phyloP scores from a whole-genome alignment of 2,113 vertebrate species.

The Leptosomus discolor region DNA sequence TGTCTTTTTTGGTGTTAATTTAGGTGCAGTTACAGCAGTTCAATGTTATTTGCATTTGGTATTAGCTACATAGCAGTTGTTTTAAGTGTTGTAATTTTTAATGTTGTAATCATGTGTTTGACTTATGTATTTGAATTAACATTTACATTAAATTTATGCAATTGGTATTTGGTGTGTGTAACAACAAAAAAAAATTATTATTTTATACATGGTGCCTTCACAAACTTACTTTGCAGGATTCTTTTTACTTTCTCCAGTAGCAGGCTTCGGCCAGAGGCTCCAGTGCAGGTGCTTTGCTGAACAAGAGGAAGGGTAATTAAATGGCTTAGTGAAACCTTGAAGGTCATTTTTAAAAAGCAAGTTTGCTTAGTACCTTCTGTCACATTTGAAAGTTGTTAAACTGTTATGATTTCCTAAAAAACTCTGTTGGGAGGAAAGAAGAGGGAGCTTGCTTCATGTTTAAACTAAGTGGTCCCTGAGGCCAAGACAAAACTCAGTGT shows the following conservation, averaged over 20 bases:
- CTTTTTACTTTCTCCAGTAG: background rate
- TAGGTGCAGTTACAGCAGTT: conserved; percentile 69
- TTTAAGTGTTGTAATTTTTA: conserved; percentile 68
- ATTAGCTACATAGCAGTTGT: conserved; percentile 53
- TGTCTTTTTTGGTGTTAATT: conserved; percentile 61
- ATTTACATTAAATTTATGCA: conserved; percentile 75
- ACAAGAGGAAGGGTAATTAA: background rate
- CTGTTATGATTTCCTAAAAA: background rate
- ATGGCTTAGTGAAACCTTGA: background rate
- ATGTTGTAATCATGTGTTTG: conserved; percentile 81
- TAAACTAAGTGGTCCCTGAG: background rate
- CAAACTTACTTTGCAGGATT: background rate
- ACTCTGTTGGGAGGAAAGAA: background rate
- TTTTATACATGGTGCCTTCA: background rate
- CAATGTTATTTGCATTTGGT: conserved; percentile 61
- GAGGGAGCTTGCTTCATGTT: background rate
- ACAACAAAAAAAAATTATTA: background rate
- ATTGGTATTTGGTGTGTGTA: conserved; percentile 39
- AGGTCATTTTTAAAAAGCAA: background rate
- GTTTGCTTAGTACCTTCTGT: background rate
- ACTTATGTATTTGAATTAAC: conserved; percentile 72
- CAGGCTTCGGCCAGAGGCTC: background rate
- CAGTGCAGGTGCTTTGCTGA: background rate
- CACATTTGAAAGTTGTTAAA: background rate
- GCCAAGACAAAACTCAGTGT: background rate